phyloP scores from a whole-genome alignment of 2,113 vertebrate species.

The Phalacrocorax carbo region DNA sequence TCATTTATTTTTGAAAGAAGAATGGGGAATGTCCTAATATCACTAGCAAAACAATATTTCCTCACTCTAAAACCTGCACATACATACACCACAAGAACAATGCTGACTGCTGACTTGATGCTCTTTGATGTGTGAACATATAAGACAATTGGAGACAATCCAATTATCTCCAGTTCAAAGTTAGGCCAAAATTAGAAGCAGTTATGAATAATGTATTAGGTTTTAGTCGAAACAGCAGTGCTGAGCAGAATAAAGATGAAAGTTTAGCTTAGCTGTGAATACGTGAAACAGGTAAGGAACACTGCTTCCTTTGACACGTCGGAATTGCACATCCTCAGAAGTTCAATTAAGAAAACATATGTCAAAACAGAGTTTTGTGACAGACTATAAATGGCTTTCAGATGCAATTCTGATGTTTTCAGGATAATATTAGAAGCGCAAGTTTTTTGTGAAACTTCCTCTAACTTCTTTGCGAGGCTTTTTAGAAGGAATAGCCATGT shows the following conservation, averaged over 20 bases:
- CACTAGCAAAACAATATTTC: neutral
- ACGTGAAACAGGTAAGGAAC: neutral
- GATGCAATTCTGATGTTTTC: neutral
- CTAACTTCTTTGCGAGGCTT: neutral
- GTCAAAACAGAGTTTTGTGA: neutral
- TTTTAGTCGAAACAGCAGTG: constrained; percentile 16
- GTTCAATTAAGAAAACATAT: constrained; percentile 36
- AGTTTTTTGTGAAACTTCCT: neutral
- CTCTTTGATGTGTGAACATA: constrained; percentile 41
- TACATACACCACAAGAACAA: neutral
- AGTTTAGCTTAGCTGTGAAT: constrained; percentile 8
- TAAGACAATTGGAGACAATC: constrained; percentile 17
- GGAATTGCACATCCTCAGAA: neutral
- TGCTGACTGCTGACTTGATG: neutral
- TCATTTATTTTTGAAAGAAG: neutral
- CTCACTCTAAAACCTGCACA: neutral
- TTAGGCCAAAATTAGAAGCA: constrained; percentile 59
- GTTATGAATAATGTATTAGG: constrained; percentile 60
- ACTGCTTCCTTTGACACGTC: neutral
- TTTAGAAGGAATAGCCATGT: neutral
- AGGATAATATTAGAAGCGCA: neutral
- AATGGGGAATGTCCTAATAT: neutral
- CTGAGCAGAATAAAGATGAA: constrained; percentile 50
- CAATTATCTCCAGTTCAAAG: constrained; percentile 63
- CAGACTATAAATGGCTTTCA: neutral